Conservation (phyloP, 2,888 invertebrate genomes). For the Caenorhabditis sp. region DNA sequence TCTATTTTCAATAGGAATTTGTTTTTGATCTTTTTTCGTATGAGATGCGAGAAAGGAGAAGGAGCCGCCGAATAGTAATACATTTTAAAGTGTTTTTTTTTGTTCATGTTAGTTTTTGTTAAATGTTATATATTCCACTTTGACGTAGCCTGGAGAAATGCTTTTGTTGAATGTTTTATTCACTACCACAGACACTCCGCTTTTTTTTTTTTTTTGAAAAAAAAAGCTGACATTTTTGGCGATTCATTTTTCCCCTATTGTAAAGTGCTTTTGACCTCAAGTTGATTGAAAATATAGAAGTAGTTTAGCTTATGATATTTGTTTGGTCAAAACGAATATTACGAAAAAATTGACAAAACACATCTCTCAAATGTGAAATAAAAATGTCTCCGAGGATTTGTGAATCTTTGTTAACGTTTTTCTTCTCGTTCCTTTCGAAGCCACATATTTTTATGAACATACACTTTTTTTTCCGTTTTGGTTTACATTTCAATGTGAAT, state of each 20-base stretch:
- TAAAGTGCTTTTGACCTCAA: conserved; percentile 22
- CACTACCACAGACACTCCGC: conserved; percentile 4
- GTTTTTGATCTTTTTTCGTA: background rate
- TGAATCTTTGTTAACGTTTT: conserved; percentile 1
- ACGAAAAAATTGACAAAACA: background rate
- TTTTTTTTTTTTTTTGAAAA: background rate
- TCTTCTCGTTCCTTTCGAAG: background rate
- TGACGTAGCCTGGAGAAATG: no score
- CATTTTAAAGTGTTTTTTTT: background rate
- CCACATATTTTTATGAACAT: background rate
- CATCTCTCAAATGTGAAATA: background rate
- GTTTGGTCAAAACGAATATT: no score
- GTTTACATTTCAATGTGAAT: background rate
- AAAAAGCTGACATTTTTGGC: conserved; percentile 6
- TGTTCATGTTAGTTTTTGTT: background rate
- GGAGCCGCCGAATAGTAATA: background rate
- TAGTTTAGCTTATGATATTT: no score
- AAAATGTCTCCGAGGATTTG: background rate
- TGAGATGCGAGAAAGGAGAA: background rate
- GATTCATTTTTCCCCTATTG: conserved; percentile 29
- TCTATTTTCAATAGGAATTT: no score
- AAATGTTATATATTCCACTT: conserved; percentile 23
- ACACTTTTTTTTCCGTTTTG: background rate
- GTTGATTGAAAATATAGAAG: conserved; percentile 1
- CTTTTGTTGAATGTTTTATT: conserved; percentile 7